Base-by-base conservation (phyloP, 2,797 vertebrate species). In the Amblyraja radiata region DNA sequence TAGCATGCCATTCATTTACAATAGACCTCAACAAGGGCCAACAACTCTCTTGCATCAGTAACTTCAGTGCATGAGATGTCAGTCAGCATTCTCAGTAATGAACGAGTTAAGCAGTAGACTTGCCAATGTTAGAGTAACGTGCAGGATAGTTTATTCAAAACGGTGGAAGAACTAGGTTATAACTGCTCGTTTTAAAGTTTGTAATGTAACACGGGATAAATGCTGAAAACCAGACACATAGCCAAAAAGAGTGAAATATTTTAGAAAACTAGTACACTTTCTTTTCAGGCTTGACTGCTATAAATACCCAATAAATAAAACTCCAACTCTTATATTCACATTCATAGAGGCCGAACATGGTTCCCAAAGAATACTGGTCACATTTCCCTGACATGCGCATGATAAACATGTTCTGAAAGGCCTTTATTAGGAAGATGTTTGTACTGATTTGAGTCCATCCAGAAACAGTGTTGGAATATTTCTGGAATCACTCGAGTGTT, bases 211-310 rank as follows among this genome's bases (percentile, higher is more conserved):
- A 58, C 5, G 25, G 23, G 71, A 54, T 28, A 76, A 88, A 54
- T 54, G 90, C 90, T 92, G 23, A 92, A 58, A 92, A 58, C 76
- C 90, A 25, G 39, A 28, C 46, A 14, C 28, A 25, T 46, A 92
- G 21, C 71, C 71, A 76, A 76, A 92, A 88, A 86, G 58, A 90
- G 36, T 7, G 13, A 76, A 36, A 61, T 86, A 7, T 58, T 93
- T 74, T 61, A 23, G 93, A 93, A 94, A 95, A 93, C 39, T 76
- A 92, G 71, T 88, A 71, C 46, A 61, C 46, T 93, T 94, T 94
- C 86, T 93, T 93, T 93, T 93, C 93, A 93, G 68, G 94, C 93
- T 93, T 94, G 0, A 0, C 93, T 94, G 79, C 94, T 95, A 94
- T 93, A 93, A 93, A 94, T 73, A 88, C 46, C 94, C 71, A 92